A percentile compares a stretch with the other conserved stretches of the same genome.
phyloP scores from a whole-genome alignment of 2,888 invertebrate genomes.

The Unio pictorum region DNA sequence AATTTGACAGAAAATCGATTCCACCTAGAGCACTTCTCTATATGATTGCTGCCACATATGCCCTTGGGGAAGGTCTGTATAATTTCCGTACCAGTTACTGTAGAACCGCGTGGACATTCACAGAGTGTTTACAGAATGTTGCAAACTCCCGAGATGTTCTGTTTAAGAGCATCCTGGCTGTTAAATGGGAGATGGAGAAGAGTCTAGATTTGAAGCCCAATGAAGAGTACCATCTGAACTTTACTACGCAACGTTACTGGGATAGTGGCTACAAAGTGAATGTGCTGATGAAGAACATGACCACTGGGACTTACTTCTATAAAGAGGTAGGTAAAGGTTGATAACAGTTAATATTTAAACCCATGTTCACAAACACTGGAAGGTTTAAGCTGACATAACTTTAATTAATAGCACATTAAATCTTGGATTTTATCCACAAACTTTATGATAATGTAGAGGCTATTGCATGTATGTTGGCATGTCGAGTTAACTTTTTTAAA shows the following conservation, averaged over 20 bases:
- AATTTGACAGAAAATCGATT: no score
- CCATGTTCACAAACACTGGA: neutral
- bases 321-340: no score
- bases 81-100: constrained; percentile 24
- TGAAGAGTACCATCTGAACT: constrained; percentile 32
- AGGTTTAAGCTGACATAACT: no score
- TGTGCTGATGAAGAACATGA: no score
- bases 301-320: no score
- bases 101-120: constrained; percentile 11
- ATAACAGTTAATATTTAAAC: neutral
- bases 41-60: constrained; percentile 60
- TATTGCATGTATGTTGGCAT: no score
- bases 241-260: constrained; percentile 47
- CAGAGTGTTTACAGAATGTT: constrained; percentile 20
- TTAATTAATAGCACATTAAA: no score
- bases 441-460: no score
- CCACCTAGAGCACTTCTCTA: constrained; percentile 45
- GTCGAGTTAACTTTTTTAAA: no score
- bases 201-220: constrained; percentile 4
- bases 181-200: constrained; percentile 25
- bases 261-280: constrained; percentile 39
- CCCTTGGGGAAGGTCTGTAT: constrained; percentile 56
- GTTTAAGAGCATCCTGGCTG: constrained; percentile 30
- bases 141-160: constrained; percentile 26
- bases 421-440: no score